Evolutionary conservation across 2,113 vertebrate genomes (phyloP).

Genomic region (Carollia perspicillata): DNA sequence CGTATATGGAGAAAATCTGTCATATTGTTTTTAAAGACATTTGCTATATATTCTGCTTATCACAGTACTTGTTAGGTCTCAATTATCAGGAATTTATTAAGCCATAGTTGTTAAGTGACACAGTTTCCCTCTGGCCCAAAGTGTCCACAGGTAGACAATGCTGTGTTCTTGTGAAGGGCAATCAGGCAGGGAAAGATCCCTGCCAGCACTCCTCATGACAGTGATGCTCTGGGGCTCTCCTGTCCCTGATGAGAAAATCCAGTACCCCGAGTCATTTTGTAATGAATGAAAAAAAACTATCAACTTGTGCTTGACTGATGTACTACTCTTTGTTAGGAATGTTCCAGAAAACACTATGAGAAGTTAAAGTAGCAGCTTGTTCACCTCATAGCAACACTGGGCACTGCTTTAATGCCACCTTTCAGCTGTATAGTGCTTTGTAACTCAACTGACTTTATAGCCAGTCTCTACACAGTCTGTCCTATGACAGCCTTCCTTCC

Average conservation of each 20-base stretch:
- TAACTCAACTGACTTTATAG: not conserved
- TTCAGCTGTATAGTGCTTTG: not conserved
- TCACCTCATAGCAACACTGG: not conserved
- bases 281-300: not conserved
- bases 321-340: not conserved
- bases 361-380: not conserved
- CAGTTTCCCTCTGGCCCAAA: not conserved
- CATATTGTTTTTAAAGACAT: not conserved
- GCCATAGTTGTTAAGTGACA: not conserved
- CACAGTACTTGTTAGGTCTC: not conserved
- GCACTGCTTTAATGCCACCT: not conserved
- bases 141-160: not conserved
- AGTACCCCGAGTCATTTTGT: not conserved
- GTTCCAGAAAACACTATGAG: not conserved
- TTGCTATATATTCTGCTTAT: not conserved
- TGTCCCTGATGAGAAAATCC: not conserved
- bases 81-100: not conserved
- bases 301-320: not conserved
- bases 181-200: not conserved
- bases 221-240: not conserved
- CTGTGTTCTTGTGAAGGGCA: not conserved
- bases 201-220: not conserved
- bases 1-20: not conserved
- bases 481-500: not conserved
- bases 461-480: not conserved